Evolutionary conservation across 2,113 vertebrate genomes (phyloP).

Genomic region (Erythrolamprus reginae): DNA sequence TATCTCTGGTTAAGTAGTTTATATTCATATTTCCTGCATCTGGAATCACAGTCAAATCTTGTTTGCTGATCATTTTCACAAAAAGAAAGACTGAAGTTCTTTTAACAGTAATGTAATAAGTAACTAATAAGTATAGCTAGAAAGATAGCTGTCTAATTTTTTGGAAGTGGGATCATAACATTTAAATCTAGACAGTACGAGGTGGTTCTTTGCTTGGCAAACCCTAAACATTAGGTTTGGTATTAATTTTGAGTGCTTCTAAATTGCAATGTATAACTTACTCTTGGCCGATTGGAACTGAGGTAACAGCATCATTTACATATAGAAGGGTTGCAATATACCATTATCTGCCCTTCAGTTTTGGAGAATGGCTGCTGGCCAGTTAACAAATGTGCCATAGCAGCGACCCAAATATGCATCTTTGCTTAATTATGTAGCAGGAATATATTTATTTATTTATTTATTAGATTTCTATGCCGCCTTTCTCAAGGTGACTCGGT

Average conservation of each 20-base stretch:
- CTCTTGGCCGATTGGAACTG: neutral
- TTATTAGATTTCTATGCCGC: too few species aligned
- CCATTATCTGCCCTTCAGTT: neutral
- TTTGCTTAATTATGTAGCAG: neutral
- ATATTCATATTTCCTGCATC: neutral
- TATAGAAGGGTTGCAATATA: neutral
- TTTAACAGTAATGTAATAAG: neutral
- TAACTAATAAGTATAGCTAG: neutral
- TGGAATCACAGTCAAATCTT: neutral
- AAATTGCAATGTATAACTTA: neutral
- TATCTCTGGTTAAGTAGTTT: neutral
- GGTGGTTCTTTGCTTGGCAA: neutral
- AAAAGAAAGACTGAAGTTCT: neutral
- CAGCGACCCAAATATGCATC: neutral
- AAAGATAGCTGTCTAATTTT: neutral
- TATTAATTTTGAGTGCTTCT: neutral
- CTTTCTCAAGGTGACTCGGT: too few species aligned
- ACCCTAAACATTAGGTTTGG: neutral
- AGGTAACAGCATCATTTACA: neutral
- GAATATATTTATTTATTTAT: too few species aligned
- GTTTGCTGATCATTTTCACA: neutral
- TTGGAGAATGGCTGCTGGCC: neutral
- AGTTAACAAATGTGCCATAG: neutral
- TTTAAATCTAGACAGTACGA: neutral
- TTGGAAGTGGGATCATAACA: neutral